Conservation (phyloP, 2,888 invertebrate genomes). For the Microctonus brassicae region DNA sequence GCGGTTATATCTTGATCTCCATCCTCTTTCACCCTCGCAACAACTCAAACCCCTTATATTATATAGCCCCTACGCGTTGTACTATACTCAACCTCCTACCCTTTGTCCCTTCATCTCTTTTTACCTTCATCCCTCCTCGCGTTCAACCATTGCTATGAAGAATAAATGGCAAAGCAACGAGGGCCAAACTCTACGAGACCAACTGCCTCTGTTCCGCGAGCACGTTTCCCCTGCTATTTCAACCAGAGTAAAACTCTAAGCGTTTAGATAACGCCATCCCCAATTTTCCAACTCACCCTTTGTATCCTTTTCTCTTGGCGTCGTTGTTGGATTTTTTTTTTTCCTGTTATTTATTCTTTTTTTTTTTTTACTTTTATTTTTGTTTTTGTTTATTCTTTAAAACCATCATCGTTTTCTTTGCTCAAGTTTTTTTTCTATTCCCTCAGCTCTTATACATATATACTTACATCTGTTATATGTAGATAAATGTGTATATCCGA, state of each 20-base stretch:
- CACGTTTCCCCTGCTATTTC: slow-evolving; percentile 21
- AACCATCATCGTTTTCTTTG: slow-evolving; percentile 20
- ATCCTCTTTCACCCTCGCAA: slow-evolving; percentile 42
- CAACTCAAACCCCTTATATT: slow-evolving; percentile 13
- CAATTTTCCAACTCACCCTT: slow-evolving; percentile 12
- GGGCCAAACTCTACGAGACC: slow-evolving; percentile 23
- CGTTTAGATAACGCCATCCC: slow-evolving; percentile 62
- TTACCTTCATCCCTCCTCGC: slow-evolving; percentile 36
- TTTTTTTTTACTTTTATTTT: slow-evolving; percentile 19
- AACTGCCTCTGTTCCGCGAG: not conserved
- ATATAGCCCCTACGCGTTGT: too few species aligned
- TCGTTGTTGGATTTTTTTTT: not conserved
- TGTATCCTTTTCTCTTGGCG: slow-evolving; percentile 10
- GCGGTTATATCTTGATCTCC: slow-evolving; percentile 66
- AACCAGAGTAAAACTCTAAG: slow-evolving; percentile 52
- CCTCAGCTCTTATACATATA: slow-evolving; percentile 13
- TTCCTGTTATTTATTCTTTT: not conserved
- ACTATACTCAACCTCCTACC: too few species aligned
- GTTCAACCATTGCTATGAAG: slow-evolving; percentile 35
- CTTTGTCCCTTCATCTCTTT: slow-evolving; percentile 31
- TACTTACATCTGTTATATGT: too few species aligned
- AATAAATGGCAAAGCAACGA: slow-evolving; percentile 40
- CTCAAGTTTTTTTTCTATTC: slow-evolving; percentile 23
- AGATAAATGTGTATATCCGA: too few species aligned
- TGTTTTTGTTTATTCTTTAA: slow-evolving; percentile 12